Conservation (phyloP, 2,113 vertebrate species). For the Sander vitreus region DNA sequence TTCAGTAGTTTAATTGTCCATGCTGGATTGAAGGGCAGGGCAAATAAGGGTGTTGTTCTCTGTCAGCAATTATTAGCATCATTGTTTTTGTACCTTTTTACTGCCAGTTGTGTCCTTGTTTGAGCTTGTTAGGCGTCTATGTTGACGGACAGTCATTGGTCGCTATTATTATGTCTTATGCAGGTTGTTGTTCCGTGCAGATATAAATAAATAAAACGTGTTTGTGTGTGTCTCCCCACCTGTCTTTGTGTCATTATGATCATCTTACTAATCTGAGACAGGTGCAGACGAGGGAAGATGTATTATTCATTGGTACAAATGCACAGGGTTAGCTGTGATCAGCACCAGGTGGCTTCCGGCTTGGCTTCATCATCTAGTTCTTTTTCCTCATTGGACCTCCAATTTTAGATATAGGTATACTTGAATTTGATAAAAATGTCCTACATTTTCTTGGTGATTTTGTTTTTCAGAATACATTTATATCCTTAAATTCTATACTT, state of each 20-base stretch:
- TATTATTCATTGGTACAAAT: constrained; percentile 42
- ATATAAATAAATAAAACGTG: constrained; percentile 24
- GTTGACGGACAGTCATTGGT: background rate
- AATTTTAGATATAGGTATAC: background rate
- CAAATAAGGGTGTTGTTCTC: background rate
- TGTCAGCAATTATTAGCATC: background rate
- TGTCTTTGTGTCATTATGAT: constrained; percentile 40
- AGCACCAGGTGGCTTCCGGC: constrained; percentile 25
- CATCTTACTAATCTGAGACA: constrained; percentile 51
- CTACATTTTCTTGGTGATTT: background rate
- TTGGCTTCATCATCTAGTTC: background rate
- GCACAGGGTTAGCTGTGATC: background rate
- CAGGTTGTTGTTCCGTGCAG: constrained; percentile 1
- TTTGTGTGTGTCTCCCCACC: background rate
- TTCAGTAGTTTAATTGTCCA: background rate
- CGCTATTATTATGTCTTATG: background rate
- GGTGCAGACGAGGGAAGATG: constrained; percentile 33
- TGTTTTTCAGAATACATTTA: too few relatives aligned
- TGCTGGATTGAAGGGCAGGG: background rate
- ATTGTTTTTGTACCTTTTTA: background rate
- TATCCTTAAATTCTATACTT: background rate
- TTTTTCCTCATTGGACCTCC: background rate
- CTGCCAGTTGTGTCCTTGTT: background rate
- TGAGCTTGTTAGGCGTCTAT: background rate
- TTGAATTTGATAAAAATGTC: background rate